These are phyloP conservation scores for Aphaenogaster rudis DNA, from an alignment of 1,140 invertebrate genomes.

Conservation along the genomic window DNA sequence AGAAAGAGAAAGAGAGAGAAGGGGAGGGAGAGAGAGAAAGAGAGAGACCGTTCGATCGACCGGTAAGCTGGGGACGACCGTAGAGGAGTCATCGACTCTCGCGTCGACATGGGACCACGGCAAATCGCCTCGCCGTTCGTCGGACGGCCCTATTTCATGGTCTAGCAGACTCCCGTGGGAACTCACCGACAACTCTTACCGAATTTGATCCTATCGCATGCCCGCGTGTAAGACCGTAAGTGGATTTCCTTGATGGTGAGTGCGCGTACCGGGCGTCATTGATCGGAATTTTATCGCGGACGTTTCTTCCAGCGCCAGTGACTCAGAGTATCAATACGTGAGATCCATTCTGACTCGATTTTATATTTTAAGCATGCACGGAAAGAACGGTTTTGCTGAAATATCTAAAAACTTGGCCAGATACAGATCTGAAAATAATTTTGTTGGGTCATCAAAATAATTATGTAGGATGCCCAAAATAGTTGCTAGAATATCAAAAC, in stretches of 20 bases:
- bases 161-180: conserved; percentile 35
- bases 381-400: no score
- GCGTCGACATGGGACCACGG: conserved; percentile 4
- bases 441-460: no score
- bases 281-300: conserved; percentile 18
- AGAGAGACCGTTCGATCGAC: conserved; percentile 54
- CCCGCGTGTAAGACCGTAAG: not conserved
- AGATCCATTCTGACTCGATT: not conserved
- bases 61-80: conserved; percentile 38
- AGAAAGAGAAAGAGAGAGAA: not conserved
- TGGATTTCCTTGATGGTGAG: not conserved
- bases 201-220: conserved; percentile 41
- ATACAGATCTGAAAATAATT: no score
- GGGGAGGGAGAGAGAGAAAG: not conserved
- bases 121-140: conserved; percentile 34
- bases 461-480: no score
- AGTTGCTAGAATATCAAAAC: no score
- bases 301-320: not conserved
- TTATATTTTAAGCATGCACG: not conserved
- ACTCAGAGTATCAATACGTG: not conserved
- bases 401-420: no score
- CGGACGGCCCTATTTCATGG: conserved; percentile 52
- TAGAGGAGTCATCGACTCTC: conserved; percentile 68
- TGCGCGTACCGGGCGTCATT: no score
- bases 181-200: not conserved